phyloP scores from a whole-genome alignment of 2,888 invertebrate species.

The Hemistola chrysoprasaria region DNA sequence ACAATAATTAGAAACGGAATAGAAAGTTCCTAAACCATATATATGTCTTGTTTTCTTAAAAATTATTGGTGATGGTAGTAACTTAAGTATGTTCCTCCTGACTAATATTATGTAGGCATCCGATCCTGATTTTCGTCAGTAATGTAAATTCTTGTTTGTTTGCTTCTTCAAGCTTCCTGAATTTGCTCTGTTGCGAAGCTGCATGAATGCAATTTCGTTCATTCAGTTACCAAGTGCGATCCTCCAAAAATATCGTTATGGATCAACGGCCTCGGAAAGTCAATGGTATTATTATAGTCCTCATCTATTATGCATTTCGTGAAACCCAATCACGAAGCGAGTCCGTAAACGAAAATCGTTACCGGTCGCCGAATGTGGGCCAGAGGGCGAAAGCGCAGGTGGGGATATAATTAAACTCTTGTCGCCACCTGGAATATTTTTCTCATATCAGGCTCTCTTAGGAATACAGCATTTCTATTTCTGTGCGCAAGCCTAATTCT shows the following conservation, averaged over 20 bases:
- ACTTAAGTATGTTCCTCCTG: too few species aligned
- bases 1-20: conserved; percentile 30
- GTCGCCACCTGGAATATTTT: conserved; percentile 23
- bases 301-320: conserved; percentile 73
- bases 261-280: conserved; percentile 59
- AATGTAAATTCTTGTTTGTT: conserved; percentile 22
- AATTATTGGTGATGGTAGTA: too few species aligned
- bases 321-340: conserved; percentile 55
- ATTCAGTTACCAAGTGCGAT: conserved; percentile 49
- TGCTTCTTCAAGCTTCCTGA: conserved; percentile 25
- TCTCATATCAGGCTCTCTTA: conserved; percentile 2
- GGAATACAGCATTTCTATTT: too few species aligned
- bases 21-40: conserved; percentile 43
- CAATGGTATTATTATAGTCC: conserved; percentile 70
- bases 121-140: conserved; percentile 5
- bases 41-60: conserved; percentile 42
- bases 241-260: conserved; percentile 62
- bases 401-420: conserved; percentile 17
- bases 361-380: conserved; percentile 48
- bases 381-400: conserved; percentile 27
- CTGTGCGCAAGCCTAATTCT: not conserved
- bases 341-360: conserved; percentile 71
- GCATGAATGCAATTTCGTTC: conserved; percentile 32
- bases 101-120: too few species aligned
- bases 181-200: conserved; percentile 26